phyloP scores from a whole-genome alignment of 2,888 invertebrate species.

The Dysmachus trigonus region DNA sequence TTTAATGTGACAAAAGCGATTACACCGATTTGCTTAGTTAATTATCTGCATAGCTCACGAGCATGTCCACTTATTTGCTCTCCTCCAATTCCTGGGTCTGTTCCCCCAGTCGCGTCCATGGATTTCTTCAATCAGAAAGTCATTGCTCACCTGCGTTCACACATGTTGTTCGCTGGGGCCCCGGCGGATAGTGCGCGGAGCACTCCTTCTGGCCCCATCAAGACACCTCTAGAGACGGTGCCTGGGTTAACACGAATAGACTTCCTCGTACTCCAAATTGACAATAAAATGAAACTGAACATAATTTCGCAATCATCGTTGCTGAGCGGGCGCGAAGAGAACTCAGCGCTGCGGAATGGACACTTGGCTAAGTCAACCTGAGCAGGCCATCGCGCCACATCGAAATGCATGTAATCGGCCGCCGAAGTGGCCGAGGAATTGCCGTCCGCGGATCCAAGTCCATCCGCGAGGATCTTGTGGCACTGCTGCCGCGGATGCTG shows the following conservation, averaged over 20 bases:
- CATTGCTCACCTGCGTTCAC: conserved; percentile 31
- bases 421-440: conserved; percentile 32
- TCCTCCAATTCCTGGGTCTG: not conserved
- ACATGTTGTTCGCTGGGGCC: not conserved
- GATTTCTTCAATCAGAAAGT: conserved; percentile 19
- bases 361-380: conserved; percentile 12
- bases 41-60: conserved; percentile 35
- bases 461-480: not conserved
- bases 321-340: not conserved
- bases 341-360: not conserved
- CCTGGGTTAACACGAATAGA: conserved; percentile 35
- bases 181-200: not conserved
- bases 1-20: conserved; percentile 39
- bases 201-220: not conserved
- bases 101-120: not conserved
- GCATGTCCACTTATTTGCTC: conserved; percentile 12
- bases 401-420: conserved; percentile 29
- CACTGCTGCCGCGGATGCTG: not conserved
- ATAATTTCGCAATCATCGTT: conserved; percentile 43
- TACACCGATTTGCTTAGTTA: conserved; percentile 39
- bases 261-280: conserved; percentile 35
- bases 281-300: conserved; percentile 42
- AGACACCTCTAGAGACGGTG: conserved; percentile 4
- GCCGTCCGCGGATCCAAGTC: not conserved
- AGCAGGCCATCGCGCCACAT: not conserved